phyloP scores from a whole-genome alignment of 2,113 vertebrate genomes.

The Lucifuga dentata region DNA sequence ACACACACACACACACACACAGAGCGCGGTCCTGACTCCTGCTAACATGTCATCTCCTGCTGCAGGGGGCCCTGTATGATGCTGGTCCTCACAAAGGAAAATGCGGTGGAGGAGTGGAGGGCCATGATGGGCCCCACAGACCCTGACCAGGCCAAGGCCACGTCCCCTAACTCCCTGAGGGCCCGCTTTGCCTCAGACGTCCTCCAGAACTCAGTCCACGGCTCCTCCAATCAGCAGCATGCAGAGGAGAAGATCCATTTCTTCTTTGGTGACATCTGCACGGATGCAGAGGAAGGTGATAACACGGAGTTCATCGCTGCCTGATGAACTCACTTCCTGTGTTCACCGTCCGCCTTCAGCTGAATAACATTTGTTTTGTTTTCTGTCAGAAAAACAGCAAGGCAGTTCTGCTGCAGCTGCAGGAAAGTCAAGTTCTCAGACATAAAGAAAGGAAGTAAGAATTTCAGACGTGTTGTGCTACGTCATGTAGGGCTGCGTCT shows the following conservation, averaged over 20 bases:
- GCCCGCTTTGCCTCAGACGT: constrained; percentile 82
- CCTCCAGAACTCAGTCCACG: constrained; percentile 86
- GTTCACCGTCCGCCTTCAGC: constrained; percentile 25
- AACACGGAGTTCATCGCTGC: constrained; percentile 44
- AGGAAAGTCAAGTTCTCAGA: too few species aligned
- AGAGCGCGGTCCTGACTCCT: too few species aligned
- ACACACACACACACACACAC: too few species aligned
- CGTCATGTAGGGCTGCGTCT: too few species aligned
- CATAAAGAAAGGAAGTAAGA: too few species aligned
- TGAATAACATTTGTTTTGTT: constrained; percentile 1
- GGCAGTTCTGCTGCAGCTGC: too few species aligned
- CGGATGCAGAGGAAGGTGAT: constrained; percentile 48
- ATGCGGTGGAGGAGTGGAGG: constrained; percentile 88
- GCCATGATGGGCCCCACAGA: constrained; percentile 86
- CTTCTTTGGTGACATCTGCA: constrained; percentile 80
- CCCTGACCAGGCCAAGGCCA: constrained; percentile 79
- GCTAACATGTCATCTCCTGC: background rate
- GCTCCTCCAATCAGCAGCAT: constrained; percentile 76
- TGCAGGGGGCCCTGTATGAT: constrained; percentile 84
- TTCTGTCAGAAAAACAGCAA: too few species aligned
- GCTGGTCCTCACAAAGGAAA: constrained; percentile 86
- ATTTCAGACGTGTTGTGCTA: too few species aligned
- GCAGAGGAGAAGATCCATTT: constrained; percentile 76
- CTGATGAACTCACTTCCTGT: constrained; percentile 21
- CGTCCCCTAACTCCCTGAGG: constrained; percentile 82